A percentile compares a stretch with the other conserved stretches of the same genome.
These are phyloP conservation scores for Caradrina kadenii DNA, from an alignment of 2,888 invertebrate species.

Conservation along the genomic window DNA sequence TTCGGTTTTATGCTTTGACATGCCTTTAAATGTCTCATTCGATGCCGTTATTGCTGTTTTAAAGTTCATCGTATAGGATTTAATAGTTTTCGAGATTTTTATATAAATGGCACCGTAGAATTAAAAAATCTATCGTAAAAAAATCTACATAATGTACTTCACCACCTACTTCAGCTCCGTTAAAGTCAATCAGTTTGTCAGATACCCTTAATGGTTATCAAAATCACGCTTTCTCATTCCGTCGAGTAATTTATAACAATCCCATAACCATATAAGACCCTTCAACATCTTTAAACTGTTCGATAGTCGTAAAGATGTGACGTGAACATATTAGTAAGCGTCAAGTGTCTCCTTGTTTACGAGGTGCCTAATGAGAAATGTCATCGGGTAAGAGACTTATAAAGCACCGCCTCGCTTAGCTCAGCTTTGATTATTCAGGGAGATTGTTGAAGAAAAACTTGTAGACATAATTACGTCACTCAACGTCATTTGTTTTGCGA, in stretches of 20 bases:
- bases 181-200: constrained; percentile 43
- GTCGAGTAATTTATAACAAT: constrained; percentile 73
- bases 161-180: constrained; percentile 9
- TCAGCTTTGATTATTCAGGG: constrained; percentile 54
- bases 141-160: background rate
- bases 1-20: constrained; percentile 42
- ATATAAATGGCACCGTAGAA: background rate
- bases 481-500: constrained; percentile 52
- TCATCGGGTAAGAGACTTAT: constrained; percentile 78
- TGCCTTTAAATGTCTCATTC: constrained; percentile 44
- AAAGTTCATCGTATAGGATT: constrained; percentile 15
- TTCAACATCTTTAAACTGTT: constrained; percentile 77
- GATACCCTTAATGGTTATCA: constrained; percentile 66
- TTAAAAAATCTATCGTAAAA: background rate
- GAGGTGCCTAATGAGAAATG: constrained; percentile 85
- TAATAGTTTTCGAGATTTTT: constrained; percentile 3
- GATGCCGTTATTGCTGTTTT: constrained; percentile 22
- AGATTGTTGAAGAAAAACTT: constrained; percentile 65
- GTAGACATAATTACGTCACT: constrained; percentile 67
- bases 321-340: constrained; percentile 84
- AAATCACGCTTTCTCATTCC: constrained; percentile 70
- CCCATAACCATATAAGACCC: constrained; percentile 70
- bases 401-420: constrained; percentile 70
- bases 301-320: constrained; percentile 83
- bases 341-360: constrained; percentile 85